Base-by-base conservation (phyloP, 2,113 vertebrate species). In the Prionailurus viverrinus region DNA sequence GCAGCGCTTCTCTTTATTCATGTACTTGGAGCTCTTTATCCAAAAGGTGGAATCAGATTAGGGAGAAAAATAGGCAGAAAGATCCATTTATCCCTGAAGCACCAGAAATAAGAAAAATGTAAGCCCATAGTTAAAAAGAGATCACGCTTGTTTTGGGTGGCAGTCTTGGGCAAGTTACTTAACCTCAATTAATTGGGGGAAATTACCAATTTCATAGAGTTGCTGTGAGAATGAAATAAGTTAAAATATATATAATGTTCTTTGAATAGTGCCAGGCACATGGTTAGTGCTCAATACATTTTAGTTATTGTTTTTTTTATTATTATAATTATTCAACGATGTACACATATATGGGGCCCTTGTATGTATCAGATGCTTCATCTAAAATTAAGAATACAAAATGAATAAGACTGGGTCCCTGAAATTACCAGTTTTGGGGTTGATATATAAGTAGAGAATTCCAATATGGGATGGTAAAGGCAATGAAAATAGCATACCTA, bases 91-190 rank as follows among this genome's bases (percentile, higher is more conserved):
- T 82, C 68, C 41, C 4, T 65, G 3, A 90, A 92, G 31, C 89
- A 53, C 36, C 25, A 66, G 27, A 87, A 51, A 84, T 71, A 41
- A 53, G 45, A 82, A 80, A 94, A 74, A 61, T 69, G 19, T 39
- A 66, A 85, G 55, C 23, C 86, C 66, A 68, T 4, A 81, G 41
- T 73, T 94, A 80, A 80, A 93, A 76, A 58, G 25, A 79, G 11
- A 25, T 87, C 14, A 41, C 68, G 53, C 31, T 69, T 95, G 29
- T 53, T 95, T 95, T 71, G 8, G 18, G 58, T 94, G 31, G 45
- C 82, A 83, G 16, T 78, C 61, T 95, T 91, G 51, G 33, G 51
- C 69, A 97, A 91, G 45, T 94, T 80, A 87, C 25, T 76, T 90
- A 65, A 87, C n/a, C 27, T 93, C 80, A 93, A 4, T 80, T 61